Conservation (phyloP, 2,888 invertebrate genomes). For the Drepanosiphum platanoidis region DNA sequence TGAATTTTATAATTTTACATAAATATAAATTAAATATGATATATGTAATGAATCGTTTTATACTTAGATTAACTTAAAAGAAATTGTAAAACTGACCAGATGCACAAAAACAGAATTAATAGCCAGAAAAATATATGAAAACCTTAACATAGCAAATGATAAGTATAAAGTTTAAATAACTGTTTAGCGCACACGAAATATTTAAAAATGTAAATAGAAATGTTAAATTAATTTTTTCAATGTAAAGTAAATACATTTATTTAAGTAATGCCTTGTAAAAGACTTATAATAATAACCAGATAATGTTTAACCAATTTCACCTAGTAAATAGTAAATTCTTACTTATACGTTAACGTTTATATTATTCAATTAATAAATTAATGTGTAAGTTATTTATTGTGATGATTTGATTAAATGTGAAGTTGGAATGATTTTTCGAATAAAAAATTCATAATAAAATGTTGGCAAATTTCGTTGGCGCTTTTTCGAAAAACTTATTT, state of each 20-base stretch:
- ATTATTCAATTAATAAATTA: too few species aligned
- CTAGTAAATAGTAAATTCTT: too few species aligned
- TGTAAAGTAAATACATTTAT: background rate
- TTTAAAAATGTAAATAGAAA: background rate
- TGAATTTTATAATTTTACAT: background rate
- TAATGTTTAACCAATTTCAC: background rate
- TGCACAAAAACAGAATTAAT: conserved; percentile 16
- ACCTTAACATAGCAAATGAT: conserved; percentile 18
- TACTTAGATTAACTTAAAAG: conserved; percentile 27
- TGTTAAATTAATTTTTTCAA: background rate
- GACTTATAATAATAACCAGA: too few species aligned
- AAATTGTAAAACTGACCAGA: conserved; percentile 38
- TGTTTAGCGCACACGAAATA: background rate
- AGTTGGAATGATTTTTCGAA: background rate
- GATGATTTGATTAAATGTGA: background rate
- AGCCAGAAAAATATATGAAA: conserved; percentile 31
- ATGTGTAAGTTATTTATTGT: background rate
- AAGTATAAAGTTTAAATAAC: conserved; percentile 2
- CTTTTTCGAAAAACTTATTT: background rate
- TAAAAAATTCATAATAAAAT: background rate
- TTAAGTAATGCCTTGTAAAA: too few species aligned
- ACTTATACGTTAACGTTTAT: too few species aligned
- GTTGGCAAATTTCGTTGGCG: background rate
- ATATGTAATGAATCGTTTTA: too few species aligned
- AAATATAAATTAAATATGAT: background rate